Base-by-base conservation (phyloP, 1,140 invertebrate genomes). In the Drosophila ficusphila region DNA sequence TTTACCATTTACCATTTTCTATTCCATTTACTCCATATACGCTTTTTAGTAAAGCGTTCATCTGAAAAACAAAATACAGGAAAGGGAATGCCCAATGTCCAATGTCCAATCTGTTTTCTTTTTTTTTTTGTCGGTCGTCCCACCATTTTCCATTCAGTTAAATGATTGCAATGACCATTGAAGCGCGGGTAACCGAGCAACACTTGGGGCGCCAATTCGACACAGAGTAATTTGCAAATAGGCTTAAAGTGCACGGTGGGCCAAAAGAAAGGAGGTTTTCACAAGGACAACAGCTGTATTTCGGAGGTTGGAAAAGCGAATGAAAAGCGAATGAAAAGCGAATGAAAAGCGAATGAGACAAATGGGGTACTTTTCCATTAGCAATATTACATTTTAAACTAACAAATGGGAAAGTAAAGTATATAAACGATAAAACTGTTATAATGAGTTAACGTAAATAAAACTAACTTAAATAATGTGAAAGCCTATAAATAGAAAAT, bases 81-180 rank as follows among this genome's bases (percentile, higher is more conserved):
- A 44, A 23, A 6, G 39, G 18, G 18, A 23, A 23, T 19, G 25
- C 14, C 6, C 5, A 21, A 23, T n/a, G n/a, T n/a, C n/a, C n/a
- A n/a, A n/a, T n/a, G n/a, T n/a, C n/a, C n/a, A n/a, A n/a, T n/a
- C n/a, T n/a, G n/a, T n/a, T n/a, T n/a, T n/a, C n/a, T 21, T 44
- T 44, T 42, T 23, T 23, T 9, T 36, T 18, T 21, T 11, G 18
- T 41, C 9, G n/a, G n/a, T n/a, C n/a, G n/a, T n/a, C 18, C 38
- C 41, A 23, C 41, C n/a, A 14, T 4, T 23, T 9, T 44, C 41
- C 41, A 44, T 44, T 44, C 41, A 25, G 41, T 23, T 44, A 44
- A 44, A 44, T 44, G 41, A 44, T 44, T 44, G 41, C 41, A 44
- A 44, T 44, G 41, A 44, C 41, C 41, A 25, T 44, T 44, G 41